Evolutionary conservation across 2,888 invertebrate genomes (phyloP), one percentile per base, ranked within the genome.

Genomic region (Eudemis profundana): DNA sequence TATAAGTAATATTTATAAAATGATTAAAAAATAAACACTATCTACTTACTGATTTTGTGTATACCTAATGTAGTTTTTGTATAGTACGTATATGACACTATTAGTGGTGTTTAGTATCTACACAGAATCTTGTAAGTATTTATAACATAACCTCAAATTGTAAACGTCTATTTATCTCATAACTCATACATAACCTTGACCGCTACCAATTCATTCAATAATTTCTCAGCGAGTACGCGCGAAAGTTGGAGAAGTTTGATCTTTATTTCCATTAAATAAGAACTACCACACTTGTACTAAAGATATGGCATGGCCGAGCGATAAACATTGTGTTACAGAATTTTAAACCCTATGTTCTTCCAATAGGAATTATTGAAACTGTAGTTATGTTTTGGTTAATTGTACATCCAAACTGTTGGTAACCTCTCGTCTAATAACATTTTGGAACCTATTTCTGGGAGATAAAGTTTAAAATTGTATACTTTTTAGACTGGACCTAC

Each of bases 81-180:
- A 8, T 8, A 33, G 10, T 8, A n/a, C n/a, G n/a, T n/a, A n/a
- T n/a, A n/a, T n/a, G n/a, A n/a, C n/a, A n/a, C n/a, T n/a, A n/a
- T n/a, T n/a, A n/a, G n/a, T n/a, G n/a, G n/a, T n/a, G n/a, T n/a
- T n/a, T n/a, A n/a, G n/a, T n/a, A n/a, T n/a, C n/a, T n/a, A n/a
- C n/a, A n/a, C n/a, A n/a, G n/a, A n/a, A n/a, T n/a, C n/a, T n/a
- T n/a, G n/a, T n/a, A n/a, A 23, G 19, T 23, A 5, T 46, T 2
- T 23, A 7, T 7, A 14, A 10, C 7, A 23, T 54, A 54, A 54
- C 54, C 54, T 54, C 27, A 27, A 54, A 54, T 17, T 23, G 7
- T 14, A 10, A 27, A 14, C 17, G 15, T 3, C 23, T 23, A 14
- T 36, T 15, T 10, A n/a, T n/a, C n/a, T 5, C 2, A 27, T 27